Base-by-base conservation (phyloP, 1,140 invertebrate genomes). In the Drosophila paulistorum region DNA sequence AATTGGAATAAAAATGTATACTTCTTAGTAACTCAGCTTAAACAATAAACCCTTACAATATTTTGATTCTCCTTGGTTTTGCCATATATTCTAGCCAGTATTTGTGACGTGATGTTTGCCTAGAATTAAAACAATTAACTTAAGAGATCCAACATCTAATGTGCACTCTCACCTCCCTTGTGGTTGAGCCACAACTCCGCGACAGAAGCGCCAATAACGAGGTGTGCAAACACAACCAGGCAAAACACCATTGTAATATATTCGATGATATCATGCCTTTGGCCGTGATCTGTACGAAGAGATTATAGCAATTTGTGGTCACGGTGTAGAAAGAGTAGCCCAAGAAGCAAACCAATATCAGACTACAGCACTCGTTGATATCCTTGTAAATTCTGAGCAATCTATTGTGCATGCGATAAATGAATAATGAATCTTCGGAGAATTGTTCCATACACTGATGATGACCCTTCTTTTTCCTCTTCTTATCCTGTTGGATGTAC, bases 281-380 rank as follows among this genome's bases (percentile, higher is more conserved):
- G 41, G 79, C 90, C 45, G 87, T 90, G 48, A 91, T 90, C 72
- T 91, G 90, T 6, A 91, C 90, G 14, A 91, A 91, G 0, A 91
- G 74, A 66, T 91, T 91, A 30, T 91, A 91, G 26, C 90, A 90
- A 54, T 92, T 91, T 54, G 90, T 91, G 30, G 90, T 91, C 30
- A 91, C 91, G n/a, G 84, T 91, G 51, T 91, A 91, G 63, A 91
- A 91, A n/a, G 90, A 85, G 55, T 90, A 91, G 3, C 90, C 90
- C 65, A 91, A 77, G 65, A 90, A 91, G 14, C 75, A 84, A 6
- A 91, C 90, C 48, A 91, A 68, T 39, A 91, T 91, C 23, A 91
- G 51, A 55, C 91, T 91, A 68, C 90, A 91, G 48, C 81, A 81
- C 51, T 91, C 90, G 30, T 91, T 91, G 41, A 90, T 87, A 55